A percentile compares a stretch with the other conserved stretches of the same genome.
These are phyloP conservation scores for Himalopsyche japonica DNA, from an alignment of 2,888 invertebrate species.

Conservation along the genomic window DNA sequence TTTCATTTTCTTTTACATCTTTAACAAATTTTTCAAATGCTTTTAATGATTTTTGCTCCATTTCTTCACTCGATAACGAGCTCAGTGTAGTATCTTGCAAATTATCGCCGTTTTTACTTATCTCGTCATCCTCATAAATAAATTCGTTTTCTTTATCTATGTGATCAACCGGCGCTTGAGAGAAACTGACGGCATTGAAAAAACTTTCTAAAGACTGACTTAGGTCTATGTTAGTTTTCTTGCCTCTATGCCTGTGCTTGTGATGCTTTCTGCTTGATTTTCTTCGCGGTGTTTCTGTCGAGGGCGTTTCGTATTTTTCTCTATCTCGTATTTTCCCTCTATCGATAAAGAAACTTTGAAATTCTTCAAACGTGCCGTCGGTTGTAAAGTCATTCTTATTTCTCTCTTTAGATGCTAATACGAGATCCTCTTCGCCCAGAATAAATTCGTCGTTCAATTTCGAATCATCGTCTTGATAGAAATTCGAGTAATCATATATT, in stretches of 20 bases:
- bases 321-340: constrained; percentile 7
- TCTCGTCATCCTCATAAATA: constrained; percentile 28
- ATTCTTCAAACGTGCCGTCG: constrained; percentile 15
- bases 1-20: constrained; percentile 13
- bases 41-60: constrained; percentile 16
- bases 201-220: constrained; percentile 34
- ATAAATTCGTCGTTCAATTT: constrained; percentile 14
- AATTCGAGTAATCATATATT: constrained; percentile 21
- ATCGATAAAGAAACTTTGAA: constrained; percentile 26
- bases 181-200: constrained; percentile 23
- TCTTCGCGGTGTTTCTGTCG: constrained; percentile 11
- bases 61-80: not conserved
- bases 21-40: constrained; percentile 19
- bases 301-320: constrained; percentile 10
- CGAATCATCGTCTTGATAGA: constrained; percentile 29
- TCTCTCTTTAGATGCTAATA: not conserved
- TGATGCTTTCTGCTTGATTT: constrained; percentile 34
- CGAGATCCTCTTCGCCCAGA: constrained; percentile 6
- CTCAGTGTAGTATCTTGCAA: constrained; percentile 8
- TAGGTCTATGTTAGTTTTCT: constrained; percentile 17
- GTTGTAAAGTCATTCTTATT: constrained; percentile 10
- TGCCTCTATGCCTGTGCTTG: constrained; percentile 37
- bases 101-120: not conserved
- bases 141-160: constrained; percentile 27
- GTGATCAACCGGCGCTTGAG: not conserved